Conservation (phyloP, 2,888 invertebrate species). For the Belgica antarctica region DNA sequence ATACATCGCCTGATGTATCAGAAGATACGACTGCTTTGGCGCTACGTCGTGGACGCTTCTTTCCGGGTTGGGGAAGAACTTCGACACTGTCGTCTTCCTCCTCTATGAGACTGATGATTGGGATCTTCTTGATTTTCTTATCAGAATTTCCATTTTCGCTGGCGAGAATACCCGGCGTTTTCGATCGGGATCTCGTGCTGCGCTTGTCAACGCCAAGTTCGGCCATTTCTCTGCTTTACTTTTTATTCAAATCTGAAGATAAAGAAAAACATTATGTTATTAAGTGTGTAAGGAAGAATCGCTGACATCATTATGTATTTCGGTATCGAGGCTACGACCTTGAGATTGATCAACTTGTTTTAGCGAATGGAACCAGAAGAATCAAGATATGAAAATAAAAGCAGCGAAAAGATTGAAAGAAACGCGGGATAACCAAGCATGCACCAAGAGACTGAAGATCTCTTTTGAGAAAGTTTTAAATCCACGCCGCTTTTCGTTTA, state of each 20-base stretch:
- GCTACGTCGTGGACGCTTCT: slow-evolving; percentile 3
- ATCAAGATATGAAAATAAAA: neutral
- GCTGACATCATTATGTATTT: neutral
- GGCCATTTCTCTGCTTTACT: slow-evolving; percentile 9
- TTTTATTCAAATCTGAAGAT: too few relatives aligned
- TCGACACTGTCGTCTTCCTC: slow-evolving; percentile 34
- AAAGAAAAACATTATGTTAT: too few relatives aligned
- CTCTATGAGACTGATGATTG: slow-evolving; percentile 31
- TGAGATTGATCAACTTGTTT: neutral
- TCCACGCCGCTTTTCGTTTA: neutral
- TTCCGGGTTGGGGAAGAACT: slow-evolving; percentile 4
- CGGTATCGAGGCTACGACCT: neutral
- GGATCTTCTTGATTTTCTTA: slow-evolving; percentile 30
- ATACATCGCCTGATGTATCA: slow-evolving; percentile 17
- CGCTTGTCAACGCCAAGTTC: slow-evolving; percentile 35
- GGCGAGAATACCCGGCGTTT: slow-evolving; percentile 28
- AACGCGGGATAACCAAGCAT: too few relatives aligned
- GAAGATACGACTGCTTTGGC: neutral
- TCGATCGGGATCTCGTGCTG: slow-evolving; percentile 35
- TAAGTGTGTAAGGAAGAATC: neutral
- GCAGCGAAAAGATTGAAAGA: too few relatives aligned
- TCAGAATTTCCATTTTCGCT: slow-evolving; percentile 13
- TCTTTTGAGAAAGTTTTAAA: slow-evolving; percentile 1
- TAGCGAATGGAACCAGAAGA: neutral
- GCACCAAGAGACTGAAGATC: neutral